phyloP scores from a whole-genome alignment of 2,113 vertebrate species.

The Oostethus manadensis region DNA sequence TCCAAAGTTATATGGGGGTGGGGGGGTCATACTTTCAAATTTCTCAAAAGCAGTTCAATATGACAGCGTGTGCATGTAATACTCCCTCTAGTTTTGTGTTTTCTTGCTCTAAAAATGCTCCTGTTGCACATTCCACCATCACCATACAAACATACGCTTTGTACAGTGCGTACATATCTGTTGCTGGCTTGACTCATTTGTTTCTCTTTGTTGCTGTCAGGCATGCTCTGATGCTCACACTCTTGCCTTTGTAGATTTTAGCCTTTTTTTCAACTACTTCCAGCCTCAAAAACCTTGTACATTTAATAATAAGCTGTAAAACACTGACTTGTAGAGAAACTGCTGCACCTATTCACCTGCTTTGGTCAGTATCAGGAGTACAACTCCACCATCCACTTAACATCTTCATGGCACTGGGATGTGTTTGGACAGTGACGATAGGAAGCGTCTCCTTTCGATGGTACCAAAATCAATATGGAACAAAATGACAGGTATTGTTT shows the following conservation, averaged over 20 bases:
- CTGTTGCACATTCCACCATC: conserved; percentile 55
- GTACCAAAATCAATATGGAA: conserved; percentile 61
- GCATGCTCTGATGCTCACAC: conserved; percentile 58
- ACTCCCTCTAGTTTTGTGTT: conserved; percentile 16
- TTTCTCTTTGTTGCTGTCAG: conserved; percentile 46
- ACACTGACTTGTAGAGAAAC: conserved; percentile 45
- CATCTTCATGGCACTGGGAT: conserved; percentile 60
- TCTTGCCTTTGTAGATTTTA: conserved; percentile 62
- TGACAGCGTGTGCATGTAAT: conserved; percentile 35
- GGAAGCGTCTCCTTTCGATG: conserved; percentile 63
- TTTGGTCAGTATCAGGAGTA: conserved; percentile 45
- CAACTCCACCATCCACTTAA: conserved; percentile 24
- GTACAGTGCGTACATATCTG: no score
- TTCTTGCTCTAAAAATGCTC: conserved; percentile 19
- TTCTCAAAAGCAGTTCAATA: conserved; percentile 1
- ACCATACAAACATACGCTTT: conserved; percentile 46
- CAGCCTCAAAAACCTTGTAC: conserved; percentile 71
- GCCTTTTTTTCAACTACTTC: conserved; percentile 50
- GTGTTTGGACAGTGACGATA: conserved; percentile 59
- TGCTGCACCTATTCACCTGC: conserved; percentile 33
- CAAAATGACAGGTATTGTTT: conserved; percentile 28
- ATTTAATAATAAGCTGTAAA: conserved; percentile 59
- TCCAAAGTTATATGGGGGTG: no score
- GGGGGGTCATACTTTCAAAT: no score
- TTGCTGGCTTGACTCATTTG: conserved; percentile 41